Conservation (phyloP, 2,888 invertebrate genomes). For the Amphipoea lucens region DNA sequence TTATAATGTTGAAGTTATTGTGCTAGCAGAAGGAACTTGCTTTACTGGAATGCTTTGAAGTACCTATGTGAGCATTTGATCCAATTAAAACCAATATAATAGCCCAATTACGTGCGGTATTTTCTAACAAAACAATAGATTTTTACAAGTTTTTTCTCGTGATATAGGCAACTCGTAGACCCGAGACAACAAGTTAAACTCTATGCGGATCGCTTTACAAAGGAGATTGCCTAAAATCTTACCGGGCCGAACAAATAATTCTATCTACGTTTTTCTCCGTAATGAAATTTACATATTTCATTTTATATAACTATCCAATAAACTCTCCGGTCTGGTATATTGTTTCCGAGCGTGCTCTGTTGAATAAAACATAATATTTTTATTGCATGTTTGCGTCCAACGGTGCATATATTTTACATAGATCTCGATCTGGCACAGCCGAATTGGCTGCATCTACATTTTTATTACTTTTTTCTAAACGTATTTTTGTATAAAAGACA, state of each 20-base stretch:
- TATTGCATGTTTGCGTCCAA: conserved; percentile 83
- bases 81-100: conserved; percentile 39
- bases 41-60: conserved; percentile 22
- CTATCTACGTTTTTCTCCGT: conserved; percentile 57
- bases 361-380: conserved; percentile 87
- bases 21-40: conserved; percentile 21
- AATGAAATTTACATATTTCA: conserved; percentile 72
- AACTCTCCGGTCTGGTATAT: conserved; percentile 78
- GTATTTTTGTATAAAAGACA: conserved; percentile 36
- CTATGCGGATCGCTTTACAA: conserved; percentile 34
- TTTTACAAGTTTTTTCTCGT: conserved; percentile 18
- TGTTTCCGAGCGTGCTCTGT: conserved; percentile 80
- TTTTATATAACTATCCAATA: conserved; percentile 79
- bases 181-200: conserved; percentile 38
- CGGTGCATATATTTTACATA: conserved; percentile 87
- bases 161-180: conserved; percentile 43
- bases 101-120: conserved; percentile 37
- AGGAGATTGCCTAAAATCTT: conserved; percentile 57
- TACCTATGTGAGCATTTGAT: conserved; percentile 18
- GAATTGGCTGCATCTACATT: conserved; percentile 82
- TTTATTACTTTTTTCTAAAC: conserved; percentile 74
- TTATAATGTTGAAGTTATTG: conserved; percentile 26
- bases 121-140: conserved; percentile 26
- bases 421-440: conserved; percentile 72
- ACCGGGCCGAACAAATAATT: conserved; percentile 60